These are phyloP conservation scores for Ischnus inquisitorius DNA, from an alignment of 2,888 invertebrate genomes.

Conservation along the genomic window DNA sequence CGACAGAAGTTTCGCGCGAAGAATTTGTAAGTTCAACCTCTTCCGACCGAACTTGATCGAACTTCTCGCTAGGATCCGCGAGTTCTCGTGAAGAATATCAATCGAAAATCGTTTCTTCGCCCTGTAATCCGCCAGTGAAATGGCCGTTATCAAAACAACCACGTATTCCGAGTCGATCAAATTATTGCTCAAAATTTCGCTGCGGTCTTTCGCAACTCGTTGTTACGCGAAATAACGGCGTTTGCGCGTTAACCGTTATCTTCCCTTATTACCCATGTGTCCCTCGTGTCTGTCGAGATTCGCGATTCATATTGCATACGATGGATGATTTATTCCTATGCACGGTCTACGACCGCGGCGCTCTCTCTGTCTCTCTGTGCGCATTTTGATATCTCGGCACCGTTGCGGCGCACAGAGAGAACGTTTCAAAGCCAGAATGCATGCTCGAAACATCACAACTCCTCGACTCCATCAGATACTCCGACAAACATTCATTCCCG, in stretches of 20 bases:
- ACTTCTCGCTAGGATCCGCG: too few species aligned
- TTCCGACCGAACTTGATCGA: too few species aligned
- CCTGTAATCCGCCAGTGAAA: too few species aligned
- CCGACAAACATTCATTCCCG: constrained; percentile 38
- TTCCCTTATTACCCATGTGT: background rate
- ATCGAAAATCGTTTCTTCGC: too few species aligned
- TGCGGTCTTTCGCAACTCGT: background rate
- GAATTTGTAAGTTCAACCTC: too few species aligned
- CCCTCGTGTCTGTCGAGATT: background rate
- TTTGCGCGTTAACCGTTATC: constrained; percentile 3
- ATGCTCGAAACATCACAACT: background rate
- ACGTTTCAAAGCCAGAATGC: constrained; percentile 19
- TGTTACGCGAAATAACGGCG: background rate
- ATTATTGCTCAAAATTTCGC: background rate
- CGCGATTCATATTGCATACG: constrained; percentile 35
- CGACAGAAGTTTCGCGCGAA: too few species aligned
- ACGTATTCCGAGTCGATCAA: background rate
- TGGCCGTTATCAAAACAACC: too few species aligned
- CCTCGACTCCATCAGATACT: constrained; percentile 37
- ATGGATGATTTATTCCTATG: constrained; percentile 40
- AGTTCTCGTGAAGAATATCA: too few species aligned
- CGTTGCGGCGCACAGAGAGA: background rate
- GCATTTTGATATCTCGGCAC: constrained; percentile 9
- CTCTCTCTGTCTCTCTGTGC: constrained; percentile 2
- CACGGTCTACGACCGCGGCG: background rate